A percentile compares a stretch with the other conserved stretches of the same genome.
Conservation (phyloP, 92 coral and sea anemone genomes). For the Zoanthus gigantus region DNA sequence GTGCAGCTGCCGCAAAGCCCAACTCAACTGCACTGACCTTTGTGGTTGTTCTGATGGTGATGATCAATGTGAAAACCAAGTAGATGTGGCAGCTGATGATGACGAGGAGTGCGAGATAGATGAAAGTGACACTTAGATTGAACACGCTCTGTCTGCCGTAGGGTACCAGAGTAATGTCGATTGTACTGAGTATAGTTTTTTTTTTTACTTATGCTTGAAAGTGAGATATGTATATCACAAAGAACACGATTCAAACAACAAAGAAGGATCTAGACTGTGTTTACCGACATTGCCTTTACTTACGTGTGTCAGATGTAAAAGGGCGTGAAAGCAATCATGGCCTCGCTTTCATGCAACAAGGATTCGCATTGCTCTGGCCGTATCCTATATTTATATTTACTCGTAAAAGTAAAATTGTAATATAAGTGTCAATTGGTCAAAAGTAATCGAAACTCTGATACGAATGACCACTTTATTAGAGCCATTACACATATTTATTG, state of each 20-base stretch:
- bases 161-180: constrained; percentile 30
- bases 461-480: constrained; percentile 5
- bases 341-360: background rate
- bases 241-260: no score
- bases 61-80: no score
- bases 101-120: constrained; percentile 29
- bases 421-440: background rate
- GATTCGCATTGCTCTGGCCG: constrained; percentile 6
- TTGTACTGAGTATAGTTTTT: constrained; percentile 5
- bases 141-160: background rate
- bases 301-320: background rate
- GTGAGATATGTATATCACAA: background rate
- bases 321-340: constrained; percentile 22
- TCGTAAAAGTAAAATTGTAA: no score
- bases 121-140: constrained; percentile 21
- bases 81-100: no score
- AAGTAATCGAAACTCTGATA: background rate
- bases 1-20: constrained; percentile 22
- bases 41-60: background rate
- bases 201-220: background rate
- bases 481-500: constrained; percentile 10
- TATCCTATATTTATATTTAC: background rate
- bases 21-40: constrained; percentile 30
- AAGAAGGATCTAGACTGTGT: constrained; percentile 18
- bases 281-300: no score